These are phyloP conservation scores for Perccottus glenii DNA, from an alignment of 2,113 vertebrate species.

Conservation along the genomic window DNA sequence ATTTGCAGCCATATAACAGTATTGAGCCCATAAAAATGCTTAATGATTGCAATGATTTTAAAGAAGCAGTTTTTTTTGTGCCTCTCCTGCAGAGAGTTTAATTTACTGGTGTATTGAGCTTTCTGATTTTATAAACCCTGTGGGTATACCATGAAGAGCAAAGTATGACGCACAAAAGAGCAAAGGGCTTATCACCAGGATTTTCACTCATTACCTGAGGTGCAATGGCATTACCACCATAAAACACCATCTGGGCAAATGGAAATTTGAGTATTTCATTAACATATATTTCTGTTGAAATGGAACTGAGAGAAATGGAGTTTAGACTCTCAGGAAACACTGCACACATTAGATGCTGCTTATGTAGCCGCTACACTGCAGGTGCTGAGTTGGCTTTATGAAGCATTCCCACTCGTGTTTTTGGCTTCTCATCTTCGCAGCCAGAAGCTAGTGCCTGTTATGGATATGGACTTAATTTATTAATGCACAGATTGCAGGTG, in stretches of 20 bases:
- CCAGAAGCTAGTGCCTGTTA: conserved; percentile 46
- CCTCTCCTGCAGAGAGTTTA: conserved; percentile 62
- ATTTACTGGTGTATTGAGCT: conserved; percentile 66
- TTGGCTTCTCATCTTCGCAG: conserved; percentile 49
- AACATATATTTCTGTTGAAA: conserved; percentile 69
- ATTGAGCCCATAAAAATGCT: conserved; percentile 62
- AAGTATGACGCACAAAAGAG: conserved; percentile 52
- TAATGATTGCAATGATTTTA: conserved; percentile 72
- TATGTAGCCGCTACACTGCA: conserved; percentile 37
- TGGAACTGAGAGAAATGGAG: conserved; percentile 53
- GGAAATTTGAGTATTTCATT: conserved; percentile 69
- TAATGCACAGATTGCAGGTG: conserved; percentile 61
- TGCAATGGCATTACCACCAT: conserved; percentile 65
- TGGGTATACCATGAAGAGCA: conserved; percentile 38
- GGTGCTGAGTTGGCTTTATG: conserved; percentile 62
- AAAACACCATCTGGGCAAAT: conserved; percentile 66
- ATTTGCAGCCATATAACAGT: conserved; percentile 48
- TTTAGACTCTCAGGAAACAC: conserved; percentile 66
- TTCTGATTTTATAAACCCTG: conserved; percentile 62
- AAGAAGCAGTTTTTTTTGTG: conserved; percentile 52
- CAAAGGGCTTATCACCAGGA: conserved; percentile 59
- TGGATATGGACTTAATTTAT: conserved; percentile 68
- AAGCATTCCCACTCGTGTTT: conserved; percentile 58
- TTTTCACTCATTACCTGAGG: conserved; percentile 74
- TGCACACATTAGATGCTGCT: conserved; percentile 46